Conservation (phyloP, 2,113 vertebrate genomes). For the Thryonomys swinderianus region DNA sequence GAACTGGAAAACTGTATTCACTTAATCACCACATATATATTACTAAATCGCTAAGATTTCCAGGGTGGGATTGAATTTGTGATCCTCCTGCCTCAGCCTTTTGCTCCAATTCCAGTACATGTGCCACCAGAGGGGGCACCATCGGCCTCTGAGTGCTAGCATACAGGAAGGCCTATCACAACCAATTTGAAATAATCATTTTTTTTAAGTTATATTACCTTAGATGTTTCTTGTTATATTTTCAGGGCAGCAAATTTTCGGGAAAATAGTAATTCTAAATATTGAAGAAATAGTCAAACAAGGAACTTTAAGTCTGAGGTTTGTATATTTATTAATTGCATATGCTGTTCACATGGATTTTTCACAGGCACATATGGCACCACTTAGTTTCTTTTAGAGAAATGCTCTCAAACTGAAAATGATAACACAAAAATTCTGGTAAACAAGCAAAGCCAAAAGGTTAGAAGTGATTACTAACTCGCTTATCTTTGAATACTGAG, state of each 20-base stretch:
- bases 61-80: not conserved
- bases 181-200: not conserved
- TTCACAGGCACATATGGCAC: not conserved
- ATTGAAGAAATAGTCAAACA: not conserved
- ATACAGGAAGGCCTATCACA: too few species aligned
- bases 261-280: not conserved
- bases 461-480: not conserved
- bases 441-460: not conserved
- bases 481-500: not conserved
- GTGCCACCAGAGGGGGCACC: not conserved
- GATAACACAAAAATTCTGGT: not conserved
- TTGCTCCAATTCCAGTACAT: not conserved
- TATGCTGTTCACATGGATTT: not conserved
- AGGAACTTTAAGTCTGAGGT: not conserved
- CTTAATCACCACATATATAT: too few species aligned
- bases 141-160: not conserved
- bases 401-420: not conserved
- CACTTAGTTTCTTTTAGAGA: not conserved
- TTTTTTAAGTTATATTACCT: not conserved
- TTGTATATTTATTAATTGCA: not conserved
- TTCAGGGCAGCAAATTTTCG: not conserved
- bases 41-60: not conserved
- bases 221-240: not conserved
- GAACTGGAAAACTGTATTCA: not conserved
- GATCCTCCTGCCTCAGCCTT: not conserved